Conservation (phyloP, 2,113 vertebrate species). For the Xyrauchen texanus region DNA sequence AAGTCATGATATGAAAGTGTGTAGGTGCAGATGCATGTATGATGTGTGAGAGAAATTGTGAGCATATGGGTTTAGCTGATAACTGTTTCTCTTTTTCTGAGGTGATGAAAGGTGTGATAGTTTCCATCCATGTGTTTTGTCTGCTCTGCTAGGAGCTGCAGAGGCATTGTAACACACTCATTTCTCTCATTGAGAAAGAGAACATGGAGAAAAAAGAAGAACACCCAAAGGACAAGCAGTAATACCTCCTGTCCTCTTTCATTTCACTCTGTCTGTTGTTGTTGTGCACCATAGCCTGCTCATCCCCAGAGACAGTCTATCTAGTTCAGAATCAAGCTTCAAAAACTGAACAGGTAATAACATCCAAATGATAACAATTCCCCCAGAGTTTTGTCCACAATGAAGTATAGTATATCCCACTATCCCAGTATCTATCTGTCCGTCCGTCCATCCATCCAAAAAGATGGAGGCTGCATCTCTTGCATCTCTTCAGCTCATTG, state of each 20-base stretch:
- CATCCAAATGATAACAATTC: constrained; percentile 38
- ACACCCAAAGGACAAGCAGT: constrained; percentile 77
- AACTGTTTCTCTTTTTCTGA: neutral
- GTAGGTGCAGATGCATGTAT: constrained; percentile 16
- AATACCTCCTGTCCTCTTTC: constrained; percentile 26
- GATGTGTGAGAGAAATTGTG: neutral
- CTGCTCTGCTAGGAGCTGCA: constrained; percentile 79
- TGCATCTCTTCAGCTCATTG: too few relatives aligned
- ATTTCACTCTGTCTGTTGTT: constrained; percentile 31
- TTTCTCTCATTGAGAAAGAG: constrained; percentile 90
- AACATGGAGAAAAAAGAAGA: constrained; percentile 91
- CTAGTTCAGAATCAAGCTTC: constrained; percentile 21
- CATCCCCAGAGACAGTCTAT: neutral
- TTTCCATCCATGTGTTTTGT: constrained; percentile 34
- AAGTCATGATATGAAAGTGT: neutral
- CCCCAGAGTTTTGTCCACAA: constrained; percentile 20
- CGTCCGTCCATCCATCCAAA: neutral
- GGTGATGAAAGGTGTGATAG: neutral
- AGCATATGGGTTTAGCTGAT: neutral
- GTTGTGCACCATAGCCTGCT: neutral
- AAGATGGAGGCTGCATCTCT: too few relatives aligned
- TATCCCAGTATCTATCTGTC: neutral
- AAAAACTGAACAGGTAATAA: constrained; percentile 36
- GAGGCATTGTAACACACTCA: constrained; percentile 88
- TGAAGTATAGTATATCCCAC: neutral